Base-by-base conservation (phyloP, 1,140 invertebrate genomes). In the Acromyrmex heyeri region DNA sequence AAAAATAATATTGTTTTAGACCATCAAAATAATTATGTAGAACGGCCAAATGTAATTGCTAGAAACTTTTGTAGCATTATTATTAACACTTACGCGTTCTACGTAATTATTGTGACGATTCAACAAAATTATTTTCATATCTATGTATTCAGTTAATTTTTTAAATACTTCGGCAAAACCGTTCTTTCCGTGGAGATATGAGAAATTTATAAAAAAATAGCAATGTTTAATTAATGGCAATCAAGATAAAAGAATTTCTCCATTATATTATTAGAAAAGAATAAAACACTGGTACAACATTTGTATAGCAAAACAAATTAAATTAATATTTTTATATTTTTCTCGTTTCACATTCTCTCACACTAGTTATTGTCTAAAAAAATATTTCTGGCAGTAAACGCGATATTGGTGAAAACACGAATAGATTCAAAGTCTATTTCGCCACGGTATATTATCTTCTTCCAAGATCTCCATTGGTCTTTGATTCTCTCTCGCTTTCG, bases 381-480 rank as follows among this genome's bases (percentile, higher is more conserved):
- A 21, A 57, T 57, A 55, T 44, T 55, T 30, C 24, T 34, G 12
- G 18, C 73, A 73, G 48, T 38, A 61, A 62, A 73, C 30, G 38
- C 14, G 18, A 72, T 82, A 53, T 57, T 16, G 24, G 10, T 73
- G 50, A 16, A 44, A 59, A 73, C 34, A 72, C 34, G 55, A 82
- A 34, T 16, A 55, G 38, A n/a, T 30, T 83, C 55, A 73, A 2
- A 21, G 50, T 8, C 38, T 73, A 83, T 61, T 83, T 73, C 67
- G 18, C 6, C 14, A 30, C 21, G 53, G 18, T 70, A 70, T 48
- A n/a, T 83, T 73, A 83, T 83, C 79, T 83, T 72, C 14, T 55
- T 50, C 5, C 38, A n/a, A 48, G 73, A 85, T 78, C 27, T 83
- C 38, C 55, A 48, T 38, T 61, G 79, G 69, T 81, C 64, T 69